Percentiles rank a stretch among this genome's conserved stretches.
These are phyloP conservation scores for Osmoderma eremita DNA, from an alignment of 2,888 invertebrate species.

Conservation along the genomic window DNA sequence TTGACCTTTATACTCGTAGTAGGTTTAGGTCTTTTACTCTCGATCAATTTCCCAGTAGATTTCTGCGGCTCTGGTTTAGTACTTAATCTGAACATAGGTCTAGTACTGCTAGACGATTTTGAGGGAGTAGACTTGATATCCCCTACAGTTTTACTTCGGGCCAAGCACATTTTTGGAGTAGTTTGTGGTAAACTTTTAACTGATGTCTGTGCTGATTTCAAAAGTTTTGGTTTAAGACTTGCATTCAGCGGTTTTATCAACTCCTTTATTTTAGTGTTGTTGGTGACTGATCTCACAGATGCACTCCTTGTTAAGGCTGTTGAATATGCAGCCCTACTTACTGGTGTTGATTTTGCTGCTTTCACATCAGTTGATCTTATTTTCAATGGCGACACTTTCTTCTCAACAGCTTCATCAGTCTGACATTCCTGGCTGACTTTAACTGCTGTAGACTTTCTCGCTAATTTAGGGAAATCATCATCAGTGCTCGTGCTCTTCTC, in stretches of 20 bases:
- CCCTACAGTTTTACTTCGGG: conserved; percentile 61
- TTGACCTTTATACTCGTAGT: conserved; percentile 26
- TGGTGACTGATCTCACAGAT: conserved; percentile 55
- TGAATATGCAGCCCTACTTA: conserved; percentile 57
- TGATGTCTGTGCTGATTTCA: conserved; percentile 43
- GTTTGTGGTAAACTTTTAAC: conserved; percentile 41
- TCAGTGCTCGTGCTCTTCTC: conserved; percentile 63
- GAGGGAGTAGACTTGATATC: conserved; percentile 56
- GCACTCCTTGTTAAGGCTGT: conserved; percentile 63
- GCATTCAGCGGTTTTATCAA: conserved; percentile 49
- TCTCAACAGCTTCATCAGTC: conserved; percentile 57
- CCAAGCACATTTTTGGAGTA: conserved; percentile 48
- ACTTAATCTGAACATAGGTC: conserved; percentile 41
- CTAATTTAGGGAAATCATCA: conserved; percentile 58
- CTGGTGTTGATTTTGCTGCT: conserved; percentile 15
- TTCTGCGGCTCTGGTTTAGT: conserved; percentile 37
- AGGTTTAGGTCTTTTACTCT: conserved; percentile 37
- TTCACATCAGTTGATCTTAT: conserved; percentile 31
- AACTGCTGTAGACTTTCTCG: conserved; percentile 54
- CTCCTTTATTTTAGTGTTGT: conserved; percentile 54
- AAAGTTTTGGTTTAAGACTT: conserved; percentile 41
- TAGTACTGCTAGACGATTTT: conserved; percentile 23
- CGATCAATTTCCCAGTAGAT: conserved; percentile 49
- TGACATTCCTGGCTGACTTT: conserved; percentile 62
- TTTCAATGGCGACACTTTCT: conserved; percentile 49